A percentile compares a stretch with the other conserved stretches of the same genome.
Evolutionary conservation across 2,797 vertebrate species (phyloP).

Genomic region (Dallia pectoralis): DNA sequence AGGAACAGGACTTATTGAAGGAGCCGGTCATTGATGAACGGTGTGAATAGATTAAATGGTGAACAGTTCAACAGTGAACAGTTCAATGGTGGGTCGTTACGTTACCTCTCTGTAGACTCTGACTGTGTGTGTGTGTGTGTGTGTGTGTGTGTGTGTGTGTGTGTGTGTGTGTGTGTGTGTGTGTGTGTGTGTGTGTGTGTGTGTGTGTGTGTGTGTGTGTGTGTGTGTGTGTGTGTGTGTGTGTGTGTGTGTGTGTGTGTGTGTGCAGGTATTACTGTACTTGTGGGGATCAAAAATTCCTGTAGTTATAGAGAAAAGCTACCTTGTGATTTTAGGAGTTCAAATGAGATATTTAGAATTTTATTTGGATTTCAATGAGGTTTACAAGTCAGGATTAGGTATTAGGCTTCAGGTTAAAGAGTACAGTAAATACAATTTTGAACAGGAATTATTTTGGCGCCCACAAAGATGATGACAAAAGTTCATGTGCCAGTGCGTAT

Average conservation of each 20-base stretch:
- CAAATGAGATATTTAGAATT: no score
- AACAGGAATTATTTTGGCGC: no score
- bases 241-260: conserved; percentile 24
- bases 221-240: conserved; percentile 22
- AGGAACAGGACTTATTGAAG: conserved; percentile 34
- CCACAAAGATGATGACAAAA: no score
- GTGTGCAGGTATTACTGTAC: conserved; percentile 17
- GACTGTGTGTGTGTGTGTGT: conserved; percentile 4
- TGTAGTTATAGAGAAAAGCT: no score
- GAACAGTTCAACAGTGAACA: conserved; percentile 27
- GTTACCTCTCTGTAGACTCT: conserved; percentile 39
- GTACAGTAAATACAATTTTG: no score
- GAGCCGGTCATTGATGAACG: conserved; percentile 36
- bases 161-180: conserved; percentile 1
- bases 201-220: conserved; percentile 37
- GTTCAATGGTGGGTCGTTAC: conserved; percentile 42
- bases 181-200: conserved; percentile 15
- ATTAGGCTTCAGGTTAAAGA: no score
- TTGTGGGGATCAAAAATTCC: background rate
- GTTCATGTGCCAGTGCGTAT: background rate
- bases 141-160: background rate
- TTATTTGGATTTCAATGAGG: no score
- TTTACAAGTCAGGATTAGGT: no score
- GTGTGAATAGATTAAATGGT: background rate
- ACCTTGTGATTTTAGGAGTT: no score